Evolutionary conservation across 1,140 invertebrate genomes (phyloP), one percentile per base, ranked within the genome.

Genomic region (Aphidius ervi): DNA sequence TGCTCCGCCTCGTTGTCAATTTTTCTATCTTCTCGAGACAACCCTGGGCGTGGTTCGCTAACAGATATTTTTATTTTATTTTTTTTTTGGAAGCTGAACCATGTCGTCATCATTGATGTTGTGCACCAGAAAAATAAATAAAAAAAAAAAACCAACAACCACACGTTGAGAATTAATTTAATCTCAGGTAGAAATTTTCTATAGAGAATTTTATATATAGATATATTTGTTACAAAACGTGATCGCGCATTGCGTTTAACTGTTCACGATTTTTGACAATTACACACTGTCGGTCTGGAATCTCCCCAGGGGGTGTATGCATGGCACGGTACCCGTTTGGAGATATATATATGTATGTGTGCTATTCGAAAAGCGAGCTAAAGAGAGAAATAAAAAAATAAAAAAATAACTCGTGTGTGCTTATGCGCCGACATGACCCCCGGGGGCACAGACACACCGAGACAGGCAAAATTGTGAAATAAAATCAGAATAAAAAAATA

Each of bases 341-440:
- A 16, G 16, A 41, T 16, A 48, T 48, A 5, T 48, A 8, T 39
- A 42, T 54, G 39, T 43, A 23, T 9, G 39, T 52, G 57, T 46
- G 54, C 20, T 41, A 31, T 57, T 41, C 42, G 47, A 7, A 52
- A 31, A 52, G 23, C 6, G 49, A 31, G 10, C 2, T 52, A 6
- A 31, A 39, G 23, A 5, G 49, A 31, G 6, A 5, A 31, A 31
- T 31, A 31, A 31, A 31, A 31, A 3, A 31, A 31, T 0, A 16
- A 31, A 31, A 31, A 31, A 31, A 31, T 31, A 31, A 31, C 23
- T 31, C 23, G 10, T 52, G 6, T n/a, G 42, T 59, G 58, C 59
- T 60, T 60, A 60, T 60, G 59, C 59, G 43, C 59, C 42, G 45
- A 54, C 59, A 60, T 52, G 59, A 59, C 49, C 58, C 40, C 58